Evolutionary conservation across 2,888 invertebrate species (phyloP), one percentile per base, ranked within the genome.

Genomic region (Acrobeloides nanus): DNA sequence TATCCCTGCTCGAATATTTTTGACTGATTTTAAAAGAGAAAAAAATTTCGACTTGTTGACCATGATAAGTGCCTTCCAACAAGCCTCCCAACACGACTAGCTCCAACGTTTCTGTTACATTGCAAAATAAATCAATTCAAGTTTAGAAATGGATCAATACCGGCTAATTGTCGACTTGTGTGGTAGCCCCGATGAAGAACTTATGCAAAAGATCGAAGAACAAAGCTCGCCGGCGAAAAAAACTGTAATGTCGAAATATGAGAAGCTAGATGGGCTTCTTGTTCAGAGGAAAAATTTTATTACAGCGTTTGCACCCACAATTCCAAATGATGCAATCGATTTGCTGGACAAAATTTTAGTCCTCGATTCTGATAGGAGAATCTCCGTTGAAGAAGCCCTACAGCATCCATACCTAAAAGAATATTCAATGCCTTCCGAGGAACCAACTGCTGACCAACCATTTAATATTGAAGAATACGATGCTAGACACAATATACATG

Each of bases 341-440:
- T 57, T 70, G 21, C 43, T 70, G 10, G 65, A 70, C 45, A 58
- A 61, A 27, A 46, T 69, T 29, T 55, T 69, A 5, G 67, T 69
- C 5, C 37, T 69, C 32, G 69, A 69, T 44, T 65, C 69, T 17
- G 68, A 69, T 32, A 42, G 55, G 32, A 61, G 68, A 45, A 68
- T 68, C 15, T 62, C 68, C 1, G 68, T 70, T 0, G 48, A 56
- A 12, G 64, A 64, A 15, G 68, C 70, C 0, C 58, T 70, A 1
- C 48, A 51, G n/a, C 68, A 70, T 47, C 53, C 58, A 6, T 70
- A 68, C 48, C 43, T 70, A 31, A 39, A 26, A 0, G 55, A 57
- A 23, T 64, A 59, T 41, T 48, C 55, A 15, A 44, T 56, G 20
- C 59, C 63, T 12, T 53, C 49, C 1, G 69, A 69, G 45, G 69